Evolutionary conservation across 2,888 invertebrate genomes (phyloP), one percentile per base, ranked within the genome.

Genomic region (Trichopoda pennipes): DNA sequence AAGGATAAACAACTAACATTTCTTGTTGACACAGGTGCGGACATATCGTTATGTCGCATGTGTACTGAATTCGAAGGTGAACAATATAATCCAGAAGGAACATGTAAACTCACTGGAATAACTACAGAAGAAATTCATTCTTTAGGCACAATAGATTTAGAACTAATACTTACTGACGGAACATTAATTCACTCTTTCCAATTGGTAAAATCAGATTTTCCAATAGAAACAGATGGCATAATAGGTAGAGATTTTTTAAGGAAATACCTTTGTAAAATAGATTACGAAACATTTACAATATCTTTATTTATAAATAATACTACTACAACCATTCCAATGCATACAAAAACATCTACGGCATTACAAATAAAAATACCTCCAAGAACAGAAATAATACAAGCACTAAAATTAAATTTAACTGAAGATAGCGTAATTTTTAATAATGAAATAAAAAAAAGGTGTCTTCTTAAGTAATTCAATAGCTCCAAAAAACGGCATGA

Each of bases 211-310:
- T n/a, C 35, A 58, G 38, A 35, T 38, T 38, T 58, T 47, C 47
- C 61, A 28, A 63, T 64, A 42, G 55, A 60, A 32, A 74, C 68
- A 32, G 68, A 80, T 44, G 80, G 68, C 9, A 74, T 80, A 32
- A 66, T 80, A 44, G 61, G 75, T 14, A 68, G 80, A 60, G 75
- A 69, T 28, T 68, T 80, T 47, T 38, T 64, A 51, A 32, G 32
- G 19, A 35, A 32, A 35, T 64, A 64, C 19, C 16, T 64, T 7
- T 64, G 21, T 32, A 35, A 51, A 51, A 64, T 64, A 10, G 51
- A 64, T 32, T 64, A 64, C 9, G 64, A 35, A 19, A 64, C 49
- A 17, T 51, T 49, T 19, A 64, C 64, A 47, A 49, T 64, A 17
- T 19, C 32, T 2, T 47, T 64, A 14, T 44, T 44, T 16, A 44